phyloP scores from a whole-genome alignment of 2,888 invertebrate genomes.

The Cetonia aurata region DNA sequence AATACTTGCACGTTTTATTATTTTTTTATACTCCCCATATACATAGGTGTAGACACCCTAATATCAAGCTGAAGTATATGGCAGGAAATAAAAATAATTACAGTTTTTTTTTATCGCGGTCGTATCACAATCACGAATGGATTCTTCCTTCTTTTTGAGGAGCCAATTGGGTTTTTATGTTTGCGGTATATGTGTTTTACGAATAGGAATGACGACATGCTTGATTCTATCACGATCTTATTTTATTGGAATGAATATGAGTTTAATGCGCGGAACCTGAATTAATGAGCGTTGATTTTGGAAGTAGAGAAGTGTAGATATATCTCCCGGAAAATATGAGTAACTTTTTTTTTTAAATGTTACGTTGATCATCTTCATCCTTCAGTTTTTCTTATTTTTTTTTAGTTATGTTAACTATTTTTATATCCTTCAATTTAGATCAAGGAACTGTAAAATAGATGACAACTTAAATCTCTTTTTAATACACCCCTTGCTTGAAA shows the following conservation, averaged over 20 bases:
- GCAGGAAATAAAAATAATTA: slow-evolving; percentile 21
- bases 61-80: not conserved
- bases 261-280: no score
- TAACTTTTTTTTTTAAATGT: no score
- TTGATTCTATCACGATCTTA: not conserved
- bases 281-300: no score
- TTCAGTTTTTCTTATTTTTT: no score
- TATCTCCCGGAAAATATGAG: no score
- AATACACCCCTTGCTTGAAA: no score
- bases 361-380: no score
- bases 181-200: not conserved
- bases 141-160: not conserved
- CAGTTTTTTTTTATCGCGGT: slow-evolving; percentile 13
- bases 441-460: no score
- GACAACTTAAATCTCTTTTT: no score
- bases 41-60: slow-evolving; percentile 2
- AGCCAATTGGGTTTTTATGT: slow-evolving; percentile 12
- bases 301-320: no score
- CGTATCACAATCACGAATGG: not conserved
- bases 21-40: slow-evolving; percentile 10
- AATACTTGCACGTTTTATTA: slow-evolving; percentile 22
- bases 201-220: not conserved
- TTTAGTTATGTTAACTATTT: no score
- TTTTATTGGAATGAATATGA: not conserved
- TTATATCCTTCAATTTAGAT: no score